phyloP scores from a whole-genome alignment of 2,113 vertebrate genomes.

The Psilopsiagon aymara region DNA sequence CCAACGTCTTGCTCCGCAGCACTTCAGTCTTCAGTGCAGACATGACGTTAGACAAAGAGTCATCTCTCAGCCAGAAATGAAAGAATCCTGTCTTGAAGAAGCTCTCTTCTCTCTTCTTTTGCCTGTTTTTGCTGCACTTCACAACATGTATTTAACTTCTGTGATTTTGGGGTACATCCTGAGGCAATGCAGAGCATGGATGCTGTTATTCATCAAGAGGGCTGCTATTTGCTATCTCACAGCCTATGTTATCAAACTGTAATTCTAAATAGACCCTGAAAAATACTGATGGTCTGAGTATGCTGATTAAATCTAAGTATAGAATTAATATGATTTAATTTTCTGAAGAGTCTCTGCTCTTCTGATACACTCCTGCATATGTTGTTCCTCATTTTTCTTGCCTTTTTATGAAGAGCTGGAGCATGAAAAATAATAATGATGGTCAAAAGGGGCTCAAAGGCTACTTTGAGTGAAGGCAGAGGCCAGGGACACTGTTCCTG shows the following conservation, averaged over 20 bases:
- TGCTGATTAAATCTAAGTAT: slow-evolving; percentile 1
- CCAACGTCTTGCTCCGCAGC: neutral
- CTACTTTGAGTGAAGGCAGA: neutral
- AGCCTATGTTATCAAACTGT: neutral
- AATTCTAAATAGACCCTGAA: neutral
- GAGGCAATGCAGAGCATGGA: neutral
- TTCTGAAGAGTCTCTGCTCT: slow-evolving; percentile 14
- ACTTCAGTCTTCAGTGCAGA: neutral
- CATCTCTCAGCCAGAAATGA: neutral
- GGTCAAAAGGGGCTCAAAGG: neutral
- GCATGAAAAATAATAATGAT: neutral
- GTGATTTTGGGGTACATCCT: neutral
- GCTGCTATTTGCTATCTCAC: neutral
- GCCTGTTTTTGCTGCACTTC: neutral
- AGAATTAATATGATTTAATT: slow-evolving; percentile 1
- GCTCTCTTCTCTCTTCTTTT: neutral
- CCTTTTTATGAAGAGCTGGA: neutral
- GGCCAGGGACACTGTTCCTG: neutral
- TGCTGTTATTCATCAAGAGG: neutral
- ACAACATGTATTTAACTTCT: neutral
- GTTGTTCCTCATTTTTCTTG: neutral
- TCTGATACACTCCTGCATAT: neutral
- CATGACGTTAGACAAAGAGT: neutral
- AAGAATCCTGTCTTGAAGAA: neutral
- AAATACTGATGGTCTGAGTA: neutral